Conservation (phyloP, 2,888 invertebrate species). For the Teleogryllus oceanicus region DNA sequence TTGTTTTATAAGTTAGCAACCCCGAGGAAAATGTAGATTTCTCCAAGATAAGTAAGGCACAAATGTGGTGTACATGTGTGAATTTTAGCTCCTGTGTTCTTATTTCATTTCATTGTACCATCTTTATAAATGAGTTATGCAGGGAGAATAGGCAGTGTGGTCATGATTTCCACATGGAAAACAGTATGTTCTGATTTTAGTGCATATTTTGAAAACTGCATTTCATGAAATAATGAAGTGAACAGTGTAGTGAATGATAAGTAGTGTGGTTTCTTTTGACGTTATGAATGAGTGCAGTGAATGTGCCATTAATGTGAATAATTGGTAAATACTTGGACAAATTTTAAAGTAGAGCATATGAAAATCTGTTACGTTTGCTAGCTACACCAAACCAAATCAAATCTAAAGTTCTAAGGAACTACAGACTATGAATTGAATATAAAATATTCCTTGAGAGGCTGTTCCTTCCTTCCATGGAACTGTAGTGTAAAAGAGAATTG, state of each 20-base stretch:
- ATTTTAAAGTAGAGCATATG: background rate
- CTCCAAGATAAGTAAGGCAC: background rate
- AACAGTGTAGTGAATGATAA: background rate
- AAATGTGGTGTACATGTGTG: background rate
- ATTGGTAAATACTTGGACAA: background rate
- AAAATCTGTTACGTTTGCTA: background rate
- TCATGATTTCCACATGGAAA: no score
- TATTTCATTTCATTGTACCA: background rate
- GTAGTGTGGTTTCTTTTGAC: background rate
- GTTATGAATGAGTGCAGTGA: background rate
- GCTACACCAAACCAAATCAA: background rate
- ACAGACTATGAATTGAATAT: no score
- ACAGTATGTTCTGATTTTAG: background rate
- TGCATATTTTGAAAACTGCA: constrained; percentile 4
- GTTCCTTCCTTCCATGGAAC: background rate
- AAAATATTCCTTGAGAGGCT: background rate
- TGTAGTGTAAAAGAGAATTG: background rate
- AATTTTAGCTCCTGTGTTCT: background rate
- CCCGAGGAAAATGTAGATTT: background rate
- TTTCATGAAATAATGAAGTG: background rate
- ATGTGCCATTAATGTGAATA: background rate
- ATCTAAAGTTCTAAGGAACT: background rate
- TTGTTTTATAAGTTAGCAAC: background rate
- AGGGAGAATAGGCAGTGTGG: no score
- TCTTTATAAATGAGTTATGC: background rate